Conservation (phyloP, 2,113 vertebrate genomes). For the Ceyx margarethae region DNA sequence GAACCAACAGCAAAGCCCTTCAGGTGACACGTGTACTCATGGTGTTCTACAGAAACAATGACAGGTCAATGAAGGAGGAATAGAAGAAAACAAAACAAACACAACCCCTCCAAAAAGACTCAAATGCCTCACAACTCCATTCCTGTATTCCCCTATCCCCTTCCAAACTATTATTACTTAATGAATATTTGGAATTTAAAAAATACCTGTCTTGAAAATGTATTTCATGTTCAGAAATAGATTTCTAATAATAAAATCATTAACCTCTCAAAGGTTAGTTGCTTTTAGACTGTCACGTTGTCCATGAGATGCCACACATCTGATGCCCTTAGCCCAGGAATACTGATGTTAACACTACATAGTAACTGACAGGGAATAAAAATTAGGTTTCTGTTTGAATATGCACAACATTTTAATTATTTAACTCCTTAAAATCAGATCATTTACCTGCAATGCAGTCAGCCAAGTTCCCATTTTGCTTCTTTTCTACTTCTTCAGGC, state of each 20-base stretch:
- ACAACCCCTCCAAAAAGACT: neutral
- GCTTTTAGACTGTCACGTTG: neutral
- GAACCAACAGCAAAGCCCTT: constrained; percentile 73
- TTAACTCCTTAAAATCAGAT: neutral
- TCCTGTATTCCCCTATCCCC: neutral
- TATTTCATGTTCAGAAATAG: neutral
- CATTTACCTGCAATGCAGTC: constrained; percentile 51
- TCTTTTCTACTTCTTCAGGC: neutral
- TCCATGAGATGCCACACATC: neutral
- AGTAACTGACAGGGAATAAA: neutral
- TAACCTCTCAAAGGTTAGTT: neutral
- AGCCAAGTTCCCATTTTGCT: neutral
- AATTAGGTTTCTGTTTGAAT: neutral
- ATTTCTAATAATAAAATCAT: neutral
- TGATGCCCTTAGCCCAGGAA: neutral
- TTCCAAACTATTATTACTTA: neutral
- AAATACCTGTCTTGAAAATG: neutral
- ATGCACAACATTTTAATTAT: neutral
- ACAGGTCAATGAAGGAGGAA: neutral
- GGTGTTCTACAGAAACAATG: constrained; percentile 32
- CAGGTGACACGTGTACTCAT: constrained; percentile 38
- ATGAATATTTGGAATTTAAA: neutral
- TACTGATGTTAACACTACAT: neutral
- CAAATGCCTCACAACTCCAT: neutral
- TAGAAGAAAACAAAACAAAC: neutral